Percentiles rank a stretch among this genome's conserved stretches.
phyloP scores from a whole-genome alignment of 2,888 invertebrate genomes.

The Acleris laterana region DNA sequence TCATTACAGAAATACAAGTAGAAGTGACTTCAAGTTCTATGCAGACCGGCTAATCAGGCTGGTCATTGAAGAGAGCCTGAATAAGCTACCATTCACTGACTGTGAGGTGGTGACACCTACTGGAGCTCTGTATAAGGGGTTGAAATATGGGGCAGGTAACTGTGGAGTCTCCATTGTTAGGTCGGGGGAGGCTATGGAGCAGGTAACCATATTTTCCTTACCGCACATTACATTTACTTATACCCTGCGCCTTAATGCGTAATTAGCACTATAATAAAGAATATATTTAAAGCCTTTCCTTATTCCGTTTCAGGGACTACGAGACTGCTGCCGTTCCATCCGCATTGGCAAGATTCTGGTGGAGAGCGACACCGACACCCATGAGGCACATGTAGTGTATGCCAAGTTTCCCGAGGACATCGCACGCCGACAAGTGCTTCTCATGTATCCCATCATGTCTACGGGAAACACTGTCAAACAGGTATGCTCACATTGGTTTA shows the following conservation, averaged over 20 bases:
- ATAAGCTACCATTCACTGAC: slow-evolving; percentile 97
- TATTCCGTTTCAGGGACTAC: slow-evolving; percentile 85
- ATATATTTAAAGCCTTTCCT: not conserved
- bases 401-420: slow-evolving; percentile 99
- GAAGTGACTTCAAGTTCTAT: slow-evolving; percentile 99
- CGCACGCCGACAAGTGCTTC: slow-evolving; percentile 92
- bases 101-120: slow-evolving; percentile 97
- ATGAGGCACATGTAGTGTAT: slow-evolving; percentile 98
- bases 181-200: slow-evolving; percentile 98
- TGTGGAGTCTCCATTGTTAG: slow-evolving; percentile 99
- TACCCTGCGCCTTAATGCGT: too few relatives aligned
- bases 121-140: slow-evolving; percentile 94
- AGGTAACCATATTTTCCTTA: slow-evolving; percentile 66
- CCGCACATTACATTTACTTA: too few relatives aligned
- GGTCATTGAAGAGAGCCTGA: slow-evolving; percentile 98
- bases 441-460: slow-evolving; percentile 99
- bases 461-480: slow-evolving; percentile 98
- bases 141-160: slow-evolving; percentile 98
- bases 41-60: slow-evolving; percentile 98
- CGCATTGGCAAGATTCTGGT: slow-evolving; percentile 99
- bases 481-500: slow-evolving; percentile 52
- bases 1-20: slow-evolving; percentile 90
- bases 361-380: slow-evolving; percentile 97
- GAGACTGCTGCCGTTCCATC: slow-evolving; percentile 99
- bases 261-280: not conserved